Conservation (phyloP, 2,113 vertebrate genomes). For the Halcyon senegalensis region DNA sequence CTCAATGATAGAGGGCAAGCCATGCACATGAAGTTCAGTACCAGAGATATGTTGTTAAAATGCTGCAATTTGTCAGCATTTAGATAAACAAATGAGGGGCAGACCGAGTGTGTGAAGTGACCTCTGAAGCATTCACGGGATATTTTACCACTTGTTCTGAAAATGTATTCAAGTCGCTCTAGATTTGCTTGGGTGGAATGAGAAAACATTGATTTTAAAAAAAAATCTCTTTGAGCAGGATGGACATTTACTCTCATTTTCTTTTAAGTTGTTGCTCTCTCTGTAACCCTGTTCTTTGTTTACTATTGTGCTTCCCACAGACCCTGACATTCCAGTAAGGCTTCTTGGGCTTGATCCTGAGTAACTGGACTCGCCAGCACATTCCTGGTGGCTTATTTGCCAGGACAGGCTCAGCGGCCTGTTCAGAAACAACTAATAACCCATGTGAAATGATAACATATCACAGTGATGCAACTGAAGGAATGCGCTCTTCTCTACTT, state of each 20-base stretch:
- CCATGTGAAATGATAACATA: background rate
- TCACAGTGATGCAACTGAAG: background rate
- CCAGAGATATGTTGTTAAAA: conserved; percentile 81
- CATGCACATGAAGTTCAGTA: conserved; percentile 77
- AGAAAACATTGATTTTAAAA: conserved; percentile 14
- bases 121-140: conserved; percentile 54
- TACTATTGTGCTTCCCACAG: conserved; percentile 51
- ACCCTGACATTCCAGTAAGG: conserved; percentile 23
- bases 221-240: conserved; percentile 2
- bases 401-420: background rate
- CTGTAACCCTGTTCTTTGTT: conserved; percentile 38
- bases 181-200: conserved; percentile 6
- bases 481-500: background rate
- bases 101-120: conserved; percentile 74
- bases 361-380: background rate
- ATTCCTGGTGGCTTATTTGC: background rate
- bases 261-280: conserved; percentile 45
- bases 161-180: conserved; percentile 23
- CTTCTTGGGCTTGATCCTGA: conserved; percentile 36
- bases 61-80: conserved; percentile 88
- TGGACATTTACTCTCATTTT: background rate
- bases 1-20: conserved; percentile 77
- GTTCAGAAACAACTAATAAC: conserved; percentile 17
- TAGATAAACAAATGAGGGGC: conserved; percentile 85
- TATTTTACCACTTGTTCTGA: conserved; percentile 77